Base-by-base conservation (phyloP, 2,113 vertebrate species). In the Chascanopsetta lugubris region DNA sequence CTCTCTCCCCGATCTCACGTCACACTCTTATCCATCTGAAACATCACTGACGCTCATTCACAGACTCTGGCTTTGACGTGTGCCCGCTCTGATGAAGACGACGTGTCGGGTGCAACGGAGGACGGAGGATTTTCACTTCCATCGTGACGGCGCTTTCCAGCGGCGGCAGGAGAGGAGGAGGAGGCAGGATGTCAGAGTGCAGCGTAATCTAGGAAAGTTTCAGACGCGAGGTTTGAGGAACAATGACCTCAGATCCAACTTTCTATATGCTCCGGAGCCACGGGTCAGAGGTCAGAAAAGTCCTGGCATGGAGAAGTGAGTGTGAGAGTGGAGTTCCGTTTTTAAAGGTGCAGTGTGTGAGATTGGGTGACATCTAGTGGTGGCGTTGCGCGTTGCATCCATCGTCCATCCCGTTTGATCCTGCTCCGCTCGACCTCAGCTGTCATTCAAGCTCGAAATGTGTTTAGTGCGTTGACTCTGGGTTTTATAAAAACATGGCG, bases 161-260 rank as follows among this genome's bases (percentile, higher is more conserved):
- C 8, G 32, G 27, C 24, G 7, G 34, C n/a, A n/a, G 29, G 27
- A 22, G 24, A 58, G 67, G 60, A 76, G 53, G 71, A 62, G 46
- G 79, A 76, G 82, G 82, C 57, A n/a, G 74, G 66, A 84, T 74
- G 13, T 61, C 57, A 54, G 10, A 24, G 11, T 18, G 34, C 82
- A 74, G 83, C 18, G 83, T 89, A 85, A 90, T 90, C 85, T 87
- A 88, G 87, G 84, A 89, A 89, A 82, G 73, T 90, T 90, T 84
- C 54, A 49, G 36, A 32, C 48, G 43, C 18, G 13, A 56, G 13
- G 36, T 78, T 87, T 85, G 81, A 86, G 89, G 87, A 89, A 89
- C 77, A 72, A 58, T 15, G 72, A n/a, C 27, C 60, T 10, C 18
- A 4, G 26, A 2, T 26, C 53, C 1, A 75, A 85, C 75, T 85